Conservation (phyloP, 2,797 vertebrate genomes). For the Toxotes lorentzi region DNA sequence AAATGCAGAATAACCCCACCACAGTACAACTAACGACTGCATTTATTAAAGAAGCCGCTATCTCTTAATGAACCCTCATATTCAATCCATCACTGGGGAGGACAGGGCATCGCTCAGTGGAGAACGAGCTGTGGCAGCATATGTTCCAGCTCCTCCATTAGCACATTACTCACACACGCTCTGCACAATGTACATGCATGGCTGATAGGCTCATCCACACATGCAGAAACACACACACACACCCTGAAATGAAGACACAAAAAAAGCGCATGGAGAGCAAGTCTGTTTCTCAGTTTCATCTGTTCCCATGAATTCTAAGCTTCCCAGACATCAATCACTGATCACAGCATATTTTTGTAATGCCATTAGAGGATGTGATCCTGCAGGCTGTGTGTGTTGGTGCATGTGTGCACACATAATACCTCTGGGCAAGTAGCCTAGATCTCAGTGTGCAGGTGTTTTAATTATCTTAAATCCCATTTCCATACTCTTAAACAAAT, state of each 20-base stretch:
- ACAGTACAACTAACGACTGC: conserved; percentile 67
- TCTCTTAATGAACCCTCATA: conserved; percentile 70
- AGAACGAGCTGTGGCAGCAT: conserved; percentile 72
- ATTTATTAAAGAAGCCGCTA: conserved; percentile 75
- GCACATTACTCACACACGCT: conserved; percentile 59
- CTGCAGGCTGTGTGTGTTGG: conserved; percentile 16
- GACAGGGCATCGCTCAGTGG: conserved; percentile 60
- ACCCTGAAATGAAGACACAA: conserved; percentile 37
- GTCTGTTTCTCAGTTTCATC: conserved; percentile 51
- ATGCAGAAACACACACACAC: conserved; percentile 9
- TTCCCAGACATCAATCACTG: conserved; percentile 67
- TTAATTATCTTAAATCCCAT: conserved; percentile 50
- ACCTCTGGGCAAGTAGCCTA: conserved; percentile 25
- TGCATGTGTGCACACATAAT: not conserved
- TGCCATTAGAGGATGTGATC: conserved; percentile 35
- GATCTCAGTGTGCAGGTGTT: conserved; percentile 51
- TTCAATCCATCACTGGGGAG: conserved; percentile 70
- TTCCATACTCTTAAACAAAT: conserved; percentile 31
- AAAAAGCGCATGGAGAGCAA: conserved; percentile 35
- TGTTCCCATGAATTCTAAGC: conserved; percentile 56
- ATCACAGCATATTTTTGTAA: conserved; percentile 43
- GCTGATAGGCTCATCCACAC: conserved; percentile 27
- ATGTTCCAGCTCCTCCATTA: conserved; percentile 65
- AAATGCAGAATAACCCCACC: conserved; percentile 51
- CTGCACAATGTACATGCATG: conserved; percentile 29